phyloP scores from a whole-genome alignment of 2,113 vertebrate genomes.

The Clupea harengus region DNA sequence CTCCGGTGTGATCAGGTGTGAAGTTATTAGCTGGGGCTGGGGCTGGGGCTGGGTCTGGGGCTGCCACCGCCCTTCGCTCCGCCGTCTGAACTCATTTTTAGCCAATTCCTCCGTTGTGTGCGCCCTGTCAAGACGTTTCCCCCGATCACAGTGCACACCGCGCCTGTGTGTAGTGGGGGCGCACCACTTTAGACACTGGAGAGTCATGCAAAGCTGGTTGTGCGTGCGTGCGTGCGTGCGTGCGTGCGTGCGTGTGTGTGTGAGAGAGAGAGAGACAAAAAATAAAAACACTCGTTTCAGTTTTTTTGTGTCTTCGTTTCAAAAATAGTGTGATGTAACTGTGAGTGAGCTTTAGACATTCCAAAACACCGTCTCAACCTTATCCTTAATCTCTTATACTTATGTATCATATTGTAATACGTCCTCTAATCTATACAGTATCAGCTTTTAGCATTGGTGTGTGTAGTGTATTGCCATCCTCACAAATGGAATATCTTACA shows the following conservation, averaged over 20 bases:
- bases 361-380: background rate
- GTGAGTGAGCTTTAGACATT: background rate
- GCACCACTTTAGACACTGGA: background rate
- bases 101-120: constrained; percentile 42
- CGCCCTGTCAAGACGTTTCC: background rate
- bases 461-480: background rate
- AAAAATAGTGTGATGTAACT: background rate
- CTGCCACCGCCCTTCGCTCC: constrained; percentile 29
- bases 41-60: background rate
- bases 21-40: background rate
- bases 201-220: background rate
- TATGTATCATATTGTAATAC: background rate
- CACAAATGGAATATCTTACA: background rate
- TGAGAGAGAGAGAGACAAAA: constrained; percentile 7
- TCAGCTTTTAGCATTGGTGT: background rate
- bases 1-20: background rate
- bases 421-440: background rate
- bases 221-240: background rate
- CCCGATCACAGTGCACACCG: constrained; percentile 15
- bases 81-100: constrained; percentile 45
- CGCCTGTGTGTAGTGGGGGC: background rate
- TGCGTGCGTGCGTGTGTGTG: constrained; percentile 8
- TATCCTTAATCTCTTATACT: background rate
- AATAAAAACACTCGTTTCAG: background rate
- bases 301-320: background rate